Conservation (phyloP, 2,888 invertebrate genomes). For the Galeruca laticollis region DNA sequence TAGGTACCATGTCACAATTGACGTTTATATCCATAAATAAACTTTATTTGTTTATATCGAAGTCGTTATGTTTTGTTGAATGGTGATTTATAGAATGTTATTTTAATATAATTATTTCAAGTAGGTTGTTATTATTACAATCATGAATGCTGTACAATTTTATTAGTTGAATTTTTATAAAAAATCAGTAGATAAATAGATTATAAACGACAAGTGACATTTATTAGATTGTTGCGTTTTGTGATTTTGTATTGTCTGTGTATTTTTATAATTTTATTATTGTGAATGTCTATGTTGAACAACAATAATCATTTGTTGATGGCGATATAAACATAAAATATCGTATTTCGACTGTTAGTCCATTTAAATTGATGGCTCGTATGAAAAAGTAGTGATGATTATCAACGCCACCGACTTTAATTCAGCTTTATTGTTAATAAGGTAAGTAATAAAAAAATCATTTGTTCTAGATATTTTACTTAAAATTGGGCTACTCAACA, state of each 20-base stretch:
- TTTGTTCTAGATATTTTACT: conserved; percentile 28
- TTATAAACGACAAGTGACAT: neutral
- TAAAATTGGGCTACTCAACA: conserved; percentile 30
- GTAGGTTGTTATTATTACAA: no score
- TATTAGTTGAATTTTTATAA: no score
- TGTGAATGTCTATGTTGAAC: conserved; percentile 28
- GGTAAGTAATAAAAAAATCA: conserved; percentile 37
- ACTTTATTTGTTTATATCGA: no score
- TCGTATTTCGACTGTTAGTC: conserved; percentile 17
- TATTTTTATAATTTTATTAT: conserved; percentile 23
- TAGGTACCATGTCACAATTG: neutral
- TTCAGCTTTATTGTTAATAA: conserved; percentile 41
- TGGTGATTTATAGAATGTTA: neutral
- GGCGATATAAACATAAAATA: conserved; percentile 20
- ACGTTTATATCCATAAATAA: no score
- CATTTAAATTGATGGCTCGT: conserved; percentile 45
- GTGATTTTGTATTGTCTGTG: conserved; percentile 11
- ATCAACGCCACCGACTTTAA: conserved; percentile 46
- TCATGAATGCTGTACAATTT: no score
- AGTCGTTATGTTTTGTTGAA: neutral
- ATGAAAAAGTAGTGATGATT: conserved; percentile 56
- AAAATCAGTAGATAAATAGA: neutral
- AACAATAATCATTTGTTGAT: conserved; percentile 33
- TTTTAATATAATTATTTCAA: no score
- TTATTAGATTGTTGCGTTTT: conserved; percentile 7